A percentile compares a stretch with the other conserved stretches of the same genome.
These are phyloP conservation scores for Eidolon helvum DNA, from an alignment of 2,113 vertebrate genomes.

Conservation along the genomic window DNA sequence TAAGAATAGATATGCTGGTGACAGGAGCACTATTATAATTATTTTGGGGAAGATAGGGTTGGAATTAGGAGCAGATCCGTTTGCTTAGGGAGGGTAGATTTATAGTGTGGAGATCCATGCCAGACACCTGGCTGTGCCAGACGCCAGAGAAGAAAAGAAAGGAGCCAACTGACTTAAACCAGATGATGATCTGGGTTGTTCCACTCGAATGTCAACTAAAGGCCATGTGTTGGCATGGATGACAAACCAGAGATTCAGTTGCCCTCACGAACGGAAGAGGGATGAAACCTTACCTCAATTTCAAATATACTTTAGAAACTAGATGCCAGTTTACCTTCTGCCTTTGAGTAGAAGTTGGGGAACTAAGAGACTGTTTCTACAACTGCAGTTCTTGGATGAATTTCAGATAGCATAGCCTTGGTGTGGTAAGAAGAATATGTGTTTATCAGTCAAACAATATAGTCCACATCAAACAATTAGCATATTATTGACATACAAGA, in stretches of 20 bases:
- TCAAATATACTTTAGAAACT: not conserved
- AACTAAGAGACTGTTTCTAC: not conserved
- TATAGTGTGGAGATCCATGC: not conserved
- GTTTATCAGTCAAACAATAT: not conserved
- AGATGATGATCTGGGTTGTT: not conserved
- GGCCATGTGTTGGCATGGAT: not conserved
- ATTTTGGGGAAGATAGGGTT: slow-evolving; percentile 78
- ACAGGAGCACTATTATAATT: slow-evolving; percentile 83
- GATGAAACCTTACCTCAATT: not conserved
- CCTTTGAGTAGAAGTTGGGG: not conserved
- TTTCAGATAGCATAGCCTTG: not conserved
- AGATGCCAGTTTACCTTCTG: not conserved
- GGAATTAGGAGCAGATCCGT: slow-evolving; percentile 71
- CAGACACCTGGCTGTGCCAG: not conserved
- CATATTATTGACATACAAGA: not conserved
- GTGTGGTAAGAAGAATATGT: not conserved
- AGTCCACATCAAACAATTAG: not conserved
- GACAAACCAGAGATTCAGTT: not conserved
- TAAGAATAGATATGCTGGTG: slow-evolving; percentile 84
- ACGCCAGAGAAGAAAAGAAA: not conserved
- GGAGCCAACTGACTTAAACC: not conserved
- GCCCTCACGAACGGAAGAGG: not conserved
- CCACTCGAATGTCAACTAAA: not conserved
- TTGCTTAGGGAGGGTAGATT: not conserved
- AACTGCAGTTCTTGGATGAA: not conserved